phyloP scores from a whole-genome alignment of 2,113 vertebrate genomes.

The Zosterops borbonicus region DNA sequence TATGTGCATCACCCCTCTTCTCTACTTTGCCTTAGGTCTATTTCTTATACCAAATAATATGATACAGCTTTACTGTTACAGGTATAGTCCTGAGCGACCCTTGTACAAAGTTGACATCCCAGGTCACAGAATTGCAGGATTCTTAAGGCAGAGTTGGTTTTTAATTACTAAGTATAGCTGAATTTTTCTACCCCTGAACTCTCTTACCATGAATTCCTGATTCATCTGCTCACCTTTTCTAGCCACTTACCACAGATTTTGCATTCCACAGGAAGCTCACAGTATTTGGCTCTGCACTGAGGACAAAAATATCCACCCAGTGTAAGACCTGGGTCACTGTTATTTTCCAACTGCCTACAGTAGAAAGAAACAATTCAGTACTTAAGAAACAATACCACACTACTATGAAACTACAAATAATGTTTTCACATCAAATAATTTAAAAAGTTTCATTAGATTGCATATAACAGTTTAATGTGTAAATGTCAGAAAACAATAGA shows the following conservation, averaged over 20 bases:
- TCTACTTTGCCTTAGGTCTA: neutral
- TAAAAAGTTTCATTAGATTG: neutral
- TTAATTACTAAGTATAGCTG: neutral
- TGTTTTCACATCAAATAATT: neutral
- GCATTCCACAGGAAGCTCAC: slow-evolving; percentile 95
- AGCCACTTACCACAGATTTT: slow-evolving; percentile 91
- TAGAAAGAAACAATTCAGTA: neutral
- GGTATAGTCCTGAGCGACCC: neutral
- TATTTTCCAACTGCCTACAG: slow-evolving; percentile 87
- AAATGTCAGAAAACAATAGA: neutral
- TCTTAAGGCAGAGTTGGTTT: neutral
- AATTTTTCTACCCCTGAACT: neutral
- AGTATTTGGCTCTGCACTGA: slow-evolving; percentile 93
- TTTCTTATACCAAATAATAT: neutral
- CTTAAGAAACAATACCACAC: neutral
- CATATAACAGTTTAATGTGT: fast-evolving
- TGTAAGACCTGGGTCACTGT: slow-evolving; percentile 79
- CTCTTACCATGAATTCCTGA: neutral
- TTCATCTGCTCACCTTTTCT: neutral
- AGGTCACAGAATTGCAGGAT: neutral
- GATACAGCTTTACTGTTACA: neutral
- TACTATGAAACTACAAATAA: neutral
- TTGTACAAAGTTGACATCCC: fast-evolving
- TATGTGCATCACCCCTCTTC: neutral
- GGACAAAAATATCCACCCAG: slow-evolving; percentile 95